phyloP scores from a whole-genome alignment of 2,888 invertebrate species.

The Linnaemya vulpina region DNA sequence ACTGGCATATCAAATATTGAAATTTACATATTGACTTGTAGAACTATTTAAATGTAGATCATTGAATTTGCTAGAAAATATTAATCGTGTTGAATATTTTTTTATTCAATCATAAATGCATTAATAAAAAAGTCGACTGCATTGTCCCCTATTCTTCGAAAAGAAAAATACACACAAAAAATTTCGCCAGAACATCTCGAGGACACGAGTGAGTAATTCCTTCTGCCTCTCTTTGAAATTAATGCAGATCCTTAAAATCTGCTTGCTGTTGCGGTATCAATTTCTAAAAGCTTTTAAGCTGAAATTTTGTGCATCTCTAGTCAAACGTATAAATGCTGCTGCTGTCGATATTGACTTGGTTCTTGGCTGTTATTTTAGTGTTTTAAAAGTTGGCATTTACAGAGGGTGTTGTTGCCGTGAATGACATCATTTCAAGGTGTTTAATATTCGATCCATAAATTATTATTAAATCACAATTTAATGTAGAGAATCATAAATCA shows the following conservation, averaged over 20 bases:
- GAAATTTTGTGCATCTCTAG: no score
- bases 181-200: no score
- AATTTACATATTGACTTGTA: no score
- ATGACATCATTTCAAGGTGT: constrained; percentile 64
- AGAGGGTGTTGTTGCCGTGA: constrained; percentile 56
- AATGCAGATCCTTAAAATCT: no score
- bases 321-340: no score
- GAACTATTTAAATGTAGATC: not conserved
- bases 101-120: not conserved
- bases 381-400: not conserved
- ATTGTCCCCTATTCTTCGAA: not conserved
- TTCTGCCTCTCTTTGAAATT: no score
- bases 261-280: no score
- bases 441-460: constrained; percentile 50
- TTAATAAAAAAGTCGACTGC: not conserved
- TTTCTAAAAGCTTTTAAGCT: no score
- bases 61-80: not conserved
- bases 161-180: no score
- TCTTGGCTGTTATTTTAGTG: not conserved
- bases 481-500: constrained; percentile 52
- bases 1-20: not conserved
- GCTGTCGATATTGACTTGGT: no score
- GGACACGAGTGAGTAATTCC: no score
- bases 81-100: not conserved
- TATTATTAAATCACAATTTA: constrained; percentile 43